Evolutionary conservation across 30 jellyfish, hydroid and myxozoan species (phyloP).

Genomic region (Haliclystus octoradiatus): DNA sequence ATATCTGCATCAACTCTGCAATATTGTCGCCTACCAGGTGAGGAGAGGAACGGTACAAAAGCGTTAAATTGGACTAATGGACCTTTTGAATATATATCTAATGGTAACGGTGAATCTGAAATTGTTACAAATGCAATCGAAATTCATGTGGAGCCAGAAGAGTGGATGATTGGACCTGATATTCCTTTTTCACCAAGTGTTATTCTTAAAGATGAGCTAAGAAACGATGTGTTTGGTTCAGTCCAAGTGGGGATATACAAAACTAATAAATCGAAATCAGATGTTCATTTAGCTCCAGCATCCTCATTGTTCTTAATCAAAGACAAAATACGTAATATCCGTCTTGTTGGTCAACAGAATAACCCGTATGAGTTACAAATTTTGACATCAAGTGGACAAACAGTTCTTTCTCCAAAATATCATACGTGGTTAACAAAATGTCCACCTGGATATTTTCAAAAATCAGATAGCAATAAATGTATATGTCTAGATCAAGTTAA

Average conservation of each 20-base stretch:
- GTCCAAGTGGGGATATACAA: slow-evolving; percentile 22
- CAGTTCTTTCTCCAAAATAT: slow-evolving; percentile 10
- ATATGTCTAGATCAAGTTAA: slow-evolving; percentile 26
- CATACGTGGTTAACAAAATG: slow-evolving; percentile 21
- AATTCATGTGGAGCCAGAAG: neutral
- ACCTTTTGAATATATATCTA: slow-evolving; percentile 18
- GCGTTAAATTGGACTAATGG: slow-evolving; percentile 62
- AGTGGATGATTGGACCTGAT: slow-evolving; percentile 50
- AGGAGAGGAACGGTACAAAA: slow-evolving; percentile 20
- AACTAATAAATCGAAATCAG: neutral
- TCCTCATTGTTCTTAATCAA: slow-evolving; percentile 29
- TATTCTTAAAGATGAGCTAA: slow-evolving; percentile 35
- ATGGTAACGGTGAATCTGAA: slow-evolving; percentile 37
- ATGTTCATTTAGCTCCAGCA: slow-evolving; percentile 50
- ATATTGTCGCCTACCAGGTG: slow-evolving; percentile 43
- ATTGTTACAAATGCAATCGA: slow-evolving; percentile 57
- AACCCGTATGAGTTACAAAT: slow-evolving; percentile 22
- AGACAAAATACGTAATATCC: slow-evolving; percentile 30
- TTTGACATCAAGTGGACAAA: slow-evolving; percentile 61
- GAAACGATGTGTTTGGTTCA: slow-evolving; percentile 55
- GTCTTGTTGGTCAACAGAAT: slow-evolving; percentile 26
- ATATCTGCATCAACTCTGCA: slow-evolving; percentile 58
- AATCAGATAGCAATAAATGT: slow-evolving; percentile 17
- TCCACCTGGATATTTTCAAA: slow-evolving; percentile 59
- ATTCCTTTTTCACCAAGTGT: slow-evolving; percentile 58